Conservation (phyloP, 2,888 invertebrate genomes). For the Antheraea assamensis region DNA sequence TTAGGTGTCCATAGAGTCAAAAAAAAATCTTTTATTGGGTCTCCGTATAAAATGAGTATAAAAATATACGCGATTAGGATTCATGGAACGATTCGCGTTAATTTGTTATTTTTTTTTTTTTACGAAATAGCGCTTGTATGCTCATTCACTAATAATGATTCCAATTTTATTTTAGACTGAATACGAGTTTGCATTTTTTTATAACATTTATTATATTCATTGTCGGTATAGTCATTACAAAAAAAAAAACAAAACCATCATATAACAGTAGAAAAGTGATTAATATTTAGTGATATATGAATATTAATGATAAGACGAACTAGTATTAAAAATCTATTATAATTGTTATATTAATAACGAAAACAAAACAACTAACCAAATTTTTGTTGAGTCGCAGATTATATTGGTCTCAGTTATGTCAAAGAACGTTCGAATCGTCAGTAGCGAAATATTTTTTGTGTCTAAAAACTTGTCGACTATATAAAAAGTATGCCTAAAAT, state of each 20-base stretch:
- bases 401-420: conserved; percentile 78
- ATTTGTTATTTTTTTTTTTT: neutral
- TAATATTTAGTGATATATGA: conserved; percentile 14
- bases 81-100: no score
- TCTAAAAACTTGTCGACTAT: no score
- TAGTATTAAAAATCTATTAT: conserved; percentile 1
- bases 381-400: neutral
- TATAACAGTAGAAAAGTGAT: conserved; percentile 11
- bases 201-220: neutral
- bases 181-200: neutral
- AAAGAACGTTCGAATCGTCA: conserved; percentile 54
- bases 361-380: neutral
- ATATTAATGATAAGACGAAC: conserved; percentile 1
- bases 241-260: neutral
- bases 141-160: neutral
- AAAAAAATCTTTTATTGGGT: neutral
- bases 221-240: neutral
- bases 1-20: neutral
- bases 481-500: neutral
- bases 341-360: neutral
- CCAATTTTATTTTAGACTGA: neutral
- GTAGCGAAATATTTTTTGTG: neutral
- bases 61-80: no score
- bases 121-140: neutral
- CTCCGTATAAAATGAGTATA: no score